phyloP scores from a whole-genome alignment of 2,797 vertebrate species.

The Anabacerthia variegaticeps region DNA sequence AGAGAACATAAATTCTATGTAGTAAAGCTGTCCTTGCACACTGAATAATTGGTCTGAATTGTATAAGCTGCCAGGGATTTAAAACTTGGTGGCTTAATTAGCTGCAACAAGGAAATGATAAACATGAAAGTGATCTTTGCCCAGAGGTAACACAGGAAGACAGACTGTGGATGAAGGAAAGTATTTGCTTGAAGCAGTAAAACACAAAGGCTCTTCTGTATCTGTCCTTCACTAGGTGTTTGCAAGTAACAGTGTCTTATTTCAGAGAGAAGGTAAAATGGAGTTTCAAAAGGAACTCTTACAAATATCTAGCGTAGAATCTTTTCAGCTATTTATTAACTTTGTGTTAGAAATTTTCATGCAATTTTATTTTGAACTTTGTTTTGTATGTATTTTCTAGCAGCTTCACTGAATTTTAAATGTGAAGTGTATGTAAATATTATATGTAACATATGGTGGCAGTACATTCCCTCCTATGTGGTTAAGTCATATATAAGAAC shows the following conservation, averaged over 20 bases:
- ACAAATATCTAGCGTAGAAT: background rate
- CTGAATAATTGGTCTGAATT: background rate
- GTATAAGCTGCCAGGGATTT: background rate
- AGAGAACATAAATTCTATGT: background rate
- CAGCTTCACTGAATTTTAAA: background rate
- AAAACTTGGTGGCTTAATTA: conserved; percentile 43
- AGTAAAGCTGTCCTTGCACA: background rate
- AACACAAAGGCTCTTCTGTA: background rate
- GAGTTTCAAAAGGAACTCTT: background rate
- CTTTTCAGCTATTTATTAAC: background rate
- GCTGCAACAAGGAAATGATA: conserved; percentile 5
- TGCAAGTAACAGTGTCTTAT: background rate
- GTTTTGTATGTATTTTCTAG: background rate
- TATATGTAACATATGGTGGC: background rate
- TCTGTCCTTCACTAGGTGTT: background rate
- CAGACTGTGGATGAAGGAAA: background rate
- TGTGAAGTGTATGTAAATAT: background rate
- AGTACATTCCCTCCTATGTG: background rate
- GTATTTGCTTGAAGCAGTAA: background rate
- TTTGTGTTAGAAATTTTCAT: background rate
- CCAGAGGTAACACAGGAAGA: background rate
- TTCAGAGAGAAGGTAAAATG: background rate
- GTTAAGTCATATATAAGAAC: background rate
- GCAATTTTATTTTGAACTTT: background rate
- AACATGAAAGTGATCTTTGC: background rate